Percentiles rank a stretch among this genome's conserved stretches.
phyloP scores from a whole-genome alignment of 1,140 invertebrate species.

The Caenorhabditis latens region DNA sequence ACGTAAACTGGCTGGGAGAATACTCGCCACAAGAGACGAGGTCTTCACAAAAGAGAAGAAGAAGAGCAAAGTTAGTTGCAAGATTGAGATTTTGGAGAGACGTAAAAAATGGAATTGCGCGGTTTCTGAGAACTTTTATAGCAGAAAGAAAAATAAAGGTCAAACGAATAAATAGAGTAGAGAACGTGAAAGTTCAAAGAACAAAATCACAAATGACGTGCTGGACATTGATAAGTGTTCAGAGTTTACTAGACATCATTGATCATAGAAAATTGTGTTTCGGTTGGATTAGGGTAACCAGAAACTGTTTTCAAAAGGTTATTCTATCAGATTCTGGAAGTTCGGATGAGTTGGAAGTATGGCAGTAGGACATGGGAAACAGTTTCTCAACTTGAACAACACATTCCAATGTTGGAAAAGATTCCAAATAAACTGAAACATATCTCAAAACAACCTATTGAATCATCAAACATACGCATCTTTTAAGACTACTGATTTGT shows the following conservation, averaged over 20 bases:
- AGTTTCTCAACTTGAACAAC: too few species aligned
- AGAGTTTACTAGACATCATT: background rate
- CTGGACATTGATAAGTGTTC: slow-evolving; percentile 38
- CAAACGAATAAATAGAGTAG: background rate
- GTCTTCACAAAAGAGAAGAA: background rate
- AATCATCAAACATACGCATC: too few species aligned
- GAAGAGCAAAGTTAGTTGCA: background rate
- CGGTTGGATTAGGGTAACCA: too few species aligned
- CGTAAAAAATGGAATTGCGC: too few species aligned
- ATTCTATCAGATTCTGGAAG: too few species aligned
- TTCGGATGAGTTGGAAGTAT: too few species aligned
- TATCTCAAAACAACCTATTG: too few species aligned
- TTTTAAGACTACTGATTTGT: too few species aligned
- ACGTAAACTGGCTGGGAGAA: slow-evolving; percentile 13
- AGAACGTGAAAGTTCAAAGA: slow-evolving; percentile 4
- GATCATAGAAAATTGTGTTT: background rate
- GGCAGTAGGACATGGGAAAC: too few species aligned
- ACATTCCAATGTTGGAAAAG: too few species aligned
- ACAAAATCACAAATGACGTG: slow-evolving; percentile 31
- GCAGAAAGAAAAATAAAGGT: background rate
- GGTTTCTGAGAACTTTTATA: slow-evolving; percentile 18
- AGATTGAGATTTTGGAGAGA: background rate
- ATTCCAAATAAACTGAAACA: too few species aligned
- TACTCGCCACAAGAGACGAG: background rate
- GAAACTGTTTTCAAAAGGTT: too few species aligned